Conservation (phyloP, 2,888 invertebrate species). For the Drosophila merina region DNA sequence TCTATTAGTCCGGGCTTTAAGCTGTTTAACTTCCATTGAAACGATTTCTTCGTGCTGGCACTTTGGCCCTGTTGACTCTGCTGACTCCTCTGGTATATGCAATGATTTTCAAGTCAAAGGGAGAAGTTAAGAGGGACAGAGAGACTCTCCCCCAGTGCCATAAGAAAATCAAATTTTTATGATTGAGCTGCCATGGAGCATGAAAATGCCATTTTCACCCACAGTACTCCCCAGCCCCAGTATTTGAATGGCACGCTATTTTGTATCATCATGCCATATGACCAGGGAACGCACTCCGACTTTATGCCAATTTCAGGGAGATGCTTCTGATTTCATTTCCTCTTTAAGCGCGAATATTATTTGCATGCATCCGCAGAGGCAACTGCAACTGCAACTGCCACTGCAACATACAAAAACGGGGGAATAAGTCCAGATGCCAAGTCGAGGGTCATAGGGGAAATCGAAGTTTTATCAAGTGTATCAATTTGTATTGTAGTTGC, state of each 20-base stretch:
- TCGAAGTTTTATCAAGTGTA: slow-evolving; percentile 73
- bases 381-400: slow-evolving; percentile 28
- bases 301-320: slow-evolving; percentile 69
- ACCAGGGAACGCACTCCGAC: slow-evolving; percentile 64
- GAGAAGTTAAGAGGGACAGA: slow-evolving; percentile 3
- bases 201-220: slow-evolving; percentile 57
- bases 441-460: slow-evolving; percentile 59
- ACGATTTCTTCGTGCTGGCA: not conserved
- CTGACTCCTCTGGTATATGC: slow-evolving; percentile 19
- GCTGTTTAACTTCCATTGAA: slow-evolving; percentile 19
- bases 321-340: slow-evolving; percentile 72
- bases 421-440: slow-evolving; percentile 18
- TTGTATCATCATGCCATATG: slow-evolving; percentile 73
- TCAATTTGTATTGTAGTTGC: slow-evolving; percentile 57
- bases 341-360: slow-evolving; percentile 71
- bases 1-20: not conserved
- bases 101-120: slow-evolving; percentile 22
- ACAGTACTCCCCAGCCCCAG: not conserved
- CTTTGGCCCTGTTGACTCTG: slow-evolving; percentile 39
- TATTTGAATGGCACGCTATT: slow-evolving; percentile 64
- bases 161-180: slow-evolving; percentile 77
- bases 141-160: slow-evolving; percentile 53
- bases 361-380: slow-evolving; percentile 56
- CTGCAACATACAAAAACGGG: slow-evolving; percentile 14
- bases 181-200: slow-evolving; percentile 74